phyloP scores from a whole-genome alignment of 2,888 invertebrate genomes.

The Linnaemya tessellans region DNA sequence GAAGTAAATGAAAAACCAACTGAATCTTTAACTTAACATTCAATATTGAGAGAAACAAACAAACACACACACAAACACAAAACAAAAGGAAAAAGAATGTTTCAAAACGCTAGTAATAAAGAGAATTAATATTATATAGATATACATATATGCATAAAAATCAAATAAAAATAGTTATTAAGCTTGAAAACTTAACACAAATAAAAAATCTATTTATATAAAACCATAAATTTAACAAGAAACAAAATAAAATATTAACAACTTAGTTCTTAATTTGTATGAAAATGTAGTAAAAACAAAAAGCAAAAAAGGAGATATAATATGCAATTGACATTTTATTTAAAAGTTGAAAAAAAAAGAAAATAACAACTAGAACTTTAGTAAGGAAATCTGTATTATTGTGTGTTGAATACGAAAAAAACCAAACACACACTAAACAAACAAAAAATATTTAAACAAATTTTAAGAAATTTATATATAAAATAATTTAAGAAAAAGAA shows the following conservation, averaged over 20 bases:
- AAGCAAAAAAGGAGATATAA: constrained; percentile 2
- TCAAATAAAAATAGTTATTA: constrained; percentile 64
- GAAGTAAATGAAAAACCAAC: constrained; percentile 68
- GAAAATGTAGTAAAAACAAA: constrained; percentile 39
- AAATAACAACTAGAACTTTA: constrained; percentile 32
- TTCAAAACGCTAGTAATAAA: constrained; percentile 27
- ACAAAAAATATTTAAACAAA: constrained; percentile 34
- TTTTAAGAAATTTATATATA: constrained; percentile 22
- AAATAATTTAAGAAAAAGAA: constrained; percentile 36
- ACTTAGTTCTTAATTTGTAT: constrained; percentile 61
- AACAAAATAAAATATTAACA: constrained; percentile 41
- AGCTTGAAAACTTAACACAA: constrained; percentile 66
- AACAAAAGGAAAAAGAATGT: constrained; percentile 26
- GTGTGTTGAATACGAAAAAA: constrained; percentile 68
- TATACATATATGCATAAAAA: constrained; percentile 6
- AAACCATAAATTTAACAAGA: constrained; percentile 32
- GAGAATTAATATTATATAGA: constrained; percentile 12
- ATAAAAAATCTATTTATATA: constrained; percentile 58
- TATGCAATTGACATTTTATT: constrained; percentile 21
- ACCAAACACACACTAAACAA: constrained; percentile 67
- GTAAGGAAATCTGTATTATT: constrained; percentile 63
- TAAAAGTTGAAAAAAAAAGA: constrained; percentile 15
- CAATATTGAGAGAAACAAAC: constrained; percentile 76
- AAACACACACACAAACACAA: constrained; percentile 38
- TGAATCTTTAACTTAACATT: constrained; percentile 83